Evolutionary conservation across 2,113 vertebrate species (phyloP).

Genomic region (Corythaixoides concolor): DNA sequence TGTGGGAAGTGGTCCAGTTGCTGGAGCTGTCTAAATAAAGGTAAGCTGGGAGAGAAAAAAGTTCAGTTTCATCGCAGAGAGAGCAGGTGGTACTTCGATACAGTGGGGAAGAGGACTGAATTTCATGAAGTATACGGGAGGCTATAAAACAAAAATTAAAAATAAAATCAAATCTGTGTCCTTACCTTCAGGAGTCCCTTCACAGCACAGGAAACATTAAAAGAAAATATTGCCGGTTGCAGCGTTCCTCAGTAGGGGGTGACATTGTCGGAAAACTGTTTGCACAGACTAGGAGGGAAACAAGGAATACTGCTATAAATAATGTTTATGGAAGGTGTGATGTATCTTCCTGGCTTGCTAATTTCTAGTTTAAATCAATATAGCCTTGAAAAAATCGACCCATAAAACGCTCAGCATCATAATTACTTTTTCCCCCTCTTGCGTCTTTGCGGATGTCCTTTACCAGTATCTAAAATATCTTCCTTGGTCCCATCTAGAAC

Average conservation of each 20-base stretch:
- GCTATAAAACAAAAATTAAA: neutral
- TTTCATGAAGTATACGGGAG: neutral
- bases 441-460: neutral
- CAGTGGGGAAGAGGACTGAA: neutral
- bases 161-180: neutral
- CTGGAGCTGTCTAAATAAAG: neutral
- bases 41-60: neutral
- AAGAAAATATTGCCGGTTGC: neutral
- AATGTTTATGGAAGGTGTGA: neutral
- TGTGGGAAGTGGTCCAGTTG: neutral
- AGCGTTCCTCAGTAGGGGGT: neutral
- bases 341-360: neutral
- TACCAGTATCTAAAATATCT: neutral
- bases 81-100: neutral
- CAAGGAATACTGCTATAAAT: slow-evolving; percentile 4
- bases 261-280: neutral
- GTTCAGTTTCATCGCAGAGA: neutral
- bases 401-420: neutral
- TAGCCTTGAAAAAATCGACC: slow-evolving; percentile 8
- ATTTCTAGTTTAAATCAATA: slow-evolving; percentile 40
- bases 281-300: neutral
- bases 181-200: neutral
- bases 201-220: neutral
- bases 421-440: neutral
- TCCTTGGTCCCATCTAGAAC: neutral